These are phyloP conservation scores for Zoanthus solanderi DNA, from an alignment of 92 coral and sea anemone genomes.

Conservation along the genomic window DNA sequence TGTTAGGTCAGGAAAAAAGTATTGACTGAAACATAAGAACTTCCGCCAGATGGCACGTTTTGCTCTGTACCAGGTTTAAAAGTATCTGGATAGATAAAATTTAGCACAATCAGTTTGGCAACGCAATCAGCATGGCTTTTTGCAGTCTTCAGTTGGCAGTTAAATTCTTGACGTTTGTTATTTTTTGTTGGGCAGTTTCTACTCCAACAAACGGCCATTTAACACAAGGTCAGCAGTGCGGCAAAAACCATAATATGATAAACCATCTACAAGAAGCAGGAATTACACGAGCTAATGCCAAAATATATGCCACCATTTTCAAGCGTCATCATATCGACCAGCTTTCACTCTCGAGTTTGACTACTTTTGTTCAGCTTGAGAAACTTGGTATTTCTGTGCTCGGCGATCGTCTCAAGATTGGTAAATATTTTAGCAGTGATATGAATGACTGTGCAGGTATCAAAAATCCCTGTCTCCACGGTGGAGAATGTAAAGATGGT, in stretches of 20 bases:
- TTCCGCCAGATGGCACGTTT: no score
- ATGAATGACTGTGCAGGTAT: slow-evolving; percentile 58
- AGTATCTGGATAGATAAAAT: no score
- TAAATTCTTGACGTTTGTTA: no score
- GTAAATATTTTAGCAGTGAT: slow-evolving; percentile 61
- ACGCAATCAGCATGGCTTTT: no score
- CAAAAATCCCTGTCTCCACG: slow-evolving; percentile 51
- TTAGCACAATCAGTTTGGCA: no score
- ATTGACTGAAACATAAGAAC: no score
- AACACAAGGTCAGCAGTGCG: slow-evolving; percentile 2
- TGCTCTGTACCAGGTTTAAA: no score
- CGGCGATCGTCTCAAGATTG: slow-evolving; percentile 77
- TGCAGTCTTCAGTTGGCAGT: no score
- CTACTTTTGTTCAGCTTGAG: slow-evolving; percentile 58
- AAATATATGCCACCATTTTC: slow-evolving; percentile 42
- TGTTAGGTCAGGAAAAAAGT: no score
- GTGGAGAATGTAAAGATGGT: slow-evolving; percentile 72
- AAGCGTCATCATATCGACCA: slow-evolving; percentile 66
- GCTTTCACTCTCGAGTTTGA: slow-evolving; percentile 41
- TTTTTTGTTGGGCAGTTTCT: no score
- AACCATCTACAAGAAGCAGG: slow-evolving; percentile 66
- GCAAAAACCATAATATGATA: slow-evolving; percentile 14
- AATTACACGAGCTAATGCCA: slow-evolving; percentile 20
- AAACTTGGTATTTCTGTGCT: slow-evolving; percentile 60
- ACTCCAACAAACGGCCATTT: no score